Conservation (phyloP, 1,140 invertebrate genomes). For the Orchesella cincta region DNA sequence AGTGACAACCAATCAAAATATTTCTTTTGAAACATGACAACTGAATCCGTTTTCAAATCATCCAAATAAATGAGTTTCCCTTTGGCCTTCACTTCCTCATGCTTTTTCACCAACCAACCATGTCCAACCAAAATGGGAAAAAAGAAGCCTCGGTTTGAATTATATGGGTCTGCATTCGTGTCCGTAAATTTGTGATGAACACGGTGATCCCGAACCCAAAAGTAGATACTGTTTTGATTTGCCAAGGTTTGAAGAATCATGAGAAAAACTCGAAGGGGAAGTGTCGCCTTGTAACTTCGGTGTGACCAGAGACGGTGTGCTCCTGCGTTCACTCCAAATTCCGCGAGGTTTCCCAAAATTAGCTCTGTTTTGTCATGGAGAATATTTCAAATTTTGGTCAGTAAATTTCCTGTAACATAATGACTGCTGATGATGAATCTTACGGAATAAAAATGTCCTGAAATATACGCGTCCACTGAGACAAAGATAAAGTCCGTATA, state of each 20-base stretch:
- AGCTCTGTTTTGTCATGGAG: too few relatives aligned
- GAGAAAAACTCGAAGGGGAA: not conserved
- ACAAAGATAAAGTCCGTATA: too few relatives aligned
- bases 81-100: slow-evolving; percentile 62
- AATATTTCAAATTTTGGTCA: too few relatives aligned
- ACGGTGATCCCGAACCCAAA: not conserved
- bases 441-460: too few relatives aligned
- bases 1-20: not conserved
- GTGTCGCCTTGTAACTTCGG: not conserved
- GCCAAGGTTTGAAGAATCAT: not conserved
- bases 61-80: slow-evolving; percentile 61
- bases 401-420: too few relatives aligned
- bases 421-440: too few relatives aligned
- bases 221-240: not conserved
- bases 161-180: too few relatives aligned
- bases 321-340: not conserved
- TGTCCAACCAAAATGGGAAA: slow-evolving; percentile 68
- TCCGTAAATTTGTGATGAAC: too few relatives aligned
- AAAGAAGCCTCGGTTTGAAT: slow-evolving; percentile 62
- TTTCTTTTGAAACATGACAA: slow-evolving; percentile 61
- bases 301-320: not conserved
- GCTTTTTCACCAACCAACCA: slow-evolving; percentile 63
- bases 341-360: too few relatives aligned
- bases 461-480: too few relatives aligned
- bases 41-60: slow-evolving; percentile 62